Conservation (phyloP, 2,113 vertebrate genomes). For the Peromyscus polionotus region DNA sequence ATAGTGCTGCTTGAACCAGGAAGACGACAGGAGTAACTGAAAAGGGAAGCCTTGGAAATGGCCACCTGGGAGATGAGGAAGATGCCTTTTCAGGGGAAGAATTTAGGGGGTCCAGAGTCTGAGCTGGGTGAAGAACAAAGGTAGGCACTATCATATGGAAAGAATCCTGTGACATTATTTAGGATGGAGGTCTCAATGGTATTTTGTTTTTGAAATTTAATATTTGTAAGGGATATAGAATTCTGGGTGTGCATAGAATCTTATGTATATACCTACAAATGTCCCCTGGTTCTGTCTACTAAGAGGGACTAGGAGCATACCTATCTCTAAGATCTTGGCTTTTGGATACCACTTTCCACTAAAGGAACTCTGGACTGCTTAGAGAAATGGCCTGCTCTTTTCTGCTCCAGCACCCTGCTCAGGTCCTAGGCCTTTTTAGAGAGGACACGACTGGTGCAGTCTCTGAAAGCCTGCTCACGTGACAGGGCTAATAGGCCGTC, state of each 20-base stretch:
- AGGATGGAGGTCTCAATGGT: not conserved
- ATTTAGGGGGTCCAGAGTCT: not conserved
- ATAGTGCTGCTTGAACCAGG: not conserved
- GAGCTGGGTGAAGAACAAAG: not conserved
- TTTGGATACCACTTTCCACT: not conserved
- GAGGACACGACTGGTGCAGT: not conserved
- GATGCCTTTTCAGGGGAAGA: not conserved
- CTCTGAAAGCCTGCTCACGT: not conserved
- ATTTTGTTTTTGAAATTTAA: too few species aligned
- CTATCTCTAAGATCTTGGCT: not conserved
- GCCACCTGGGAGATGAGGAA: not conserved
- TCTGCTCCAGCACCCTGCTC: too few species aligned
- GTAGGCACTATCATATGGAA: too few species aligned
- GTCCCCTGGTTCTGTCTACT: not conserved
- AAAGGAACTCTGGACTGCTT: not conserved
- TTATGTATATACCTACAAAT: not conserved
- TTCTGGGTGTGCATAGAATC: not conserved
- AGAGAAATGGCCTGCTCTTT: not conserved
- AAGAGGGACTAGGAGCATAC: not conserved
- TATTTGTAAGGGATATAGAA: not conserved
- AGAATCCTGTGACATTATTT: not conserved
- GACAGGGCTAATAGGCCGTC: accelerated
- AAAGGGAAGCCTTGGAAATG: not conserved
- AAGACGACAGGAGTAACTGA: not conserved
- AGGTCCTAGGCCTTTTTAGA: not conserved